phyloP scores from a whole-genome alignment of 2,888 invertebrate genomes.

The Aspidiotus destructor region DNA sequence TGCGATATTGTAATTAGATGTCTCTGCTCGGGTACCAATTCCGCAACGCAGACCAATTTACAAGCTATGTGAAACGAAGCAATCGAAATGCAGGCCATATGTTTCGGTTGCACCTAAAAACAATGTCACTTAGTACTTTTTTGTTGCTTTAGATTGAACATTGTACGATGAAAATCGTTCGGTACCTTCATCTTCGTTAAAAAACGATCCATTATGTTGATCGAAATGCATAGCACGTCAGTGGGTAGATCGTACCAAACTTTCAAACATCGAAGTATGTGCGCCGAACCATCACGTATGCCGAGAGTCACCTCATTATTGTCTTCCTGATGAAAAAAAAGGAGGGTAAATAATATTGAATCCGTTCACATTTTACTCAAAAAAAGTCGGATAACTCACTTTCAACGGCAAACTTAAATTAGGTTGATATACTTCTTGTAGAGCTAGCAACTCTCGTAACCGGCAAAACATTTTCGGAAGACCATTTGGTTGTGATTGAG shows the following conservation, averaged over 20 bases:
- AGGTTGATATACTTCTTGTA: slow-evolving; percentile 63
- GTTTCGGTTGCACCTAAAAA: slow-evolving; percentile 58
- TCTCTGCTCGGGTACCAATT: slow-evolving; percentile 41
- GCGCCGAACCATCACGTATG: slow-evolving; percentile 69
- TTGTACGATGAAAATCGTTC: slow-evolving; percentile 7
- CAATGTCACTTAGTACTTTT: not conserved
- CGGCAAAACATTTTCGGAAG: slow-evolving; percentile 45
- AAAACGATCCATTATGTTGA: slow-evolving; percentile 71
- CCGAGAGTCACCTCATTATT: slow-evolving; percentile 64
- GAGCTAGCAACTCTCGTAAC: slow-evolving; percentile 57
- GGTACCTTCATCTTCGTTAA: slow-evolving; percentile 70
- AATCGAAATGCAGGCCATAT: slow-evolving; percentile 78
- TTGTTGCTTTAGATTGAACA: not conserved
- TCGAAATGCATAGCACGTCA: slow-evolving; percentile 65
- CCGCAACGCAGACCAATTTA: slow-evolving; percentile 44
- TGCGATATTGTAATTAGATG: slow-evolving; percentile 60
- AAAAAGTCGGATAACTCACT: slow-evolving; percentile 43
- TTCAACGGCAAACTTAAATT: slow-evolving; percentile 56
- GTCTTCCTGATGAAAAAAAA: slow-evolving; percentile 43
- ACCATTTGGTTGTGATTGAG: slow-evolving; percentile 35
- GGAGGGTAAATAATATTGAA: slow-evolving; percentile 15
- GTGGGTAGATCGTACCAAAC: slow-evolving; percentile 76
- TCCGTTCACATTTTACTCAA: not conserved
- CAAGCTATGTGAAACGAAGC: slow-evolving; percentile 78
- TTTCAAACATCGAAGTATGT: slow-evolving; percentile 69